Evolutionary conservation across 2,888 invertebrate species (phyloP).

Genomic region (Galerucella nymphaeae): DNA sequence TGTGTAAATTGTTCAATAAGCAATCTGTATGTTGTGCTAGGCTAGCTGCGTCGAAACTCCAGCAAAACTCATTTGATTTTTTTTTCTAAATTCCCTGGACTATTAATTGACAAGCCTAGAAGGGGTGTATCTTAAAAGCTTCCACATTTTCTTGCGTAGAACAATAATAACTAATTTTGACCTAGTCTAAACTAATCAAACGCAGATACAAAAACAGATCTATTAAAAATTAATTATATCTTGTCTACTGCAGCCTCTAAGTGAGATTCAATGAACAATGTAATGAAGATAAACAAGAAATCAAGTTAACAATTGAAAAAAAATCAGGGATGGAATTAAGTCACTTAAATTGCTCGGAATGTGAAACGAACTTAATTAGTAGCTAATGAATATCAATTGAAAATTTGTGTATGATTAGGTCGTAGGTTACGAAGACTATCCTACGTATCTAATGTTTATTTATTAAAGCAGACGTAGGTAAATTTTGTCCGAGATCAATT

Average conservation of each 20-base stretch:
- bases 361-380: slow-evolving; percentile 36
- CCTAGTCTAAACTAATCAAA: neutral
- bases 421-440: slow-evolving; percentile 44
- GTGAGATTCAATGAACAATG: slow-evolving; percentile 7
- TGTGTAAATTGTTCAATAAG: too few relatives aligned
- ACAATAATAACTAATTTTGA: neutral
- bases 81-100: too few relatives aligned
- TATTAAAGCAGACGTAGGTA: neutral
- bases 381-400: slow-evolving; percentile 48
- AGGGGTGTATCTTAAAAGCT: too few relatives aligned
- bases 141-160: too few relatives aligned
- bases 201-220: slow-evolving; percentile 7
- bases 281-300: slow-evolving; percentile 26
- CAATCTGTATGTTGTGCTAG: too few relatives aligned
- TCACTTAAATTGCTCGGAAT: slow-evolving; percentile 26
- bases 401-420: slow-evolving; percentile 48
- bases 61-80: too few relatives aligned
- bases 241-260: neutral
- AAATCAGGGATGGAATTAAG: slow-evolving; percentile 26
- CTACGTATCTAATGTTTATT: slow-evolving; percentile 28
- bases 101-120: too few relatives aligned
- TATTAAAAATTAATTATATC: slow-evolving; percentile 21
- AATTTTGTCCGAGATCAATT: too few relatives aligned
- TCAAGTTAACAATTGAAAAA: slow-evolving; percentile 26
- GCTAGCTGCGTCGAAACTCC: too few relatives aligned